Conservation (phyloP, 2,797 vertebrate species). For the Lagodon rhomboides region DNA sequence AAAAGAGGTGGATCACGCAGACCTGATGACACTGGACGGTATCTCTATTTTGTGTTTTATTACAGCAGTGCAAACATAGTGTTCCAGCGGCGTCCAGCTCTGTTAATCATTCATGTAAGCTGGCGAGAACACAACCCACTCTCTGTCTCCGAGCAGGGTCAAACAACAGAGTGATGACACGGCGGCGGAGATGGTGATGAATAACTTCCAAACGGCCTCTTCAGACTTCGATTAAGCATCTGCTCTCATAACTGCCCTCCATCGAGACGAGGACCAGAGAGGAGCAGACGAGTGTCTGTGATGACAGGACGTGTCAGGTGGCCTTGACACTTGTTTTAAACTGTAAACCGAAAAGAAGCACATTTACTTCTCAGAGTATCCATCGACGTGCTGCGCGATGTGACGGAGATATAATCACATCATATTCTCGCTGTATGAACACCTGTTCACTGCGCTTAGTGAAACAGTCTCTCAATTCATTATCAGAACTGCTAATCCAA, state of each 20-base stretch:
- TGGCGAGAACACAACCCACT: conserved; percentile 21
- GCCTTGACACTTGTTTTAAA: conserved; percentile 2
- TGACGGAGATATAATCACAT: conserved; percentile 24
- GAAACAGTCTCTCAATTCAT: conserved; percentile 24
- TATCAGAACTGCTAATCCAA: conserved; percentile 42
- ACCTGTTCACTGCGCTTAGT: conserved; percentile 35
- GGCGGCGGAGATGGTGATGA: conserved; percentile 36
- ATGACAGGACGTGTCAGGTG: neutral
- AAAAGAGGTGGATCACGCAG: neutral
- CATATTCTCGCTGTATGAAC: conserved; percentile 20
- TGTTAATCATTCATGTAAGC: conserved; percentile 47
- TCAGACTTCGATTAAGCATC: conserved; percentile 29
- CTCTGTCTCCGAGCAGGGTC: neutral
- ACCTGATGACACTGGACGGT: neutral
- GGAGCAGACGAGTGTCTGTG: conserved; percentile 29
- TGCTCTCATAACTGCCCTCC: conserved; percentile 31
- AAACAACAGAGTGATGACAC: conserved; percentile 22
- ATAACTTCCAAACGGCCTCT: conserved; percentile 54
- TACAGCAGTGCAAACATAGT: conserved; percentile 2
- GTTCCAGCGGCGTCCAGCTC: neutral
- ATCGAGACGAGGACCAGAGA: conserved; percentile 18
- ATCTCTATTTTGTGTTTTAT: conserved; percentile 19
- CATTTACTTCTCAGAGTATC: neutral
- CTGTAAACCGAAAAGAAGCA: conserved; percentile 6
- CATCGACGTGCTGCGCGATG: neutral